Evolutionary conservation across 2,888 invertebrate species (phyloP).

Genomic region (Drosophila acutilabella): DNA sequence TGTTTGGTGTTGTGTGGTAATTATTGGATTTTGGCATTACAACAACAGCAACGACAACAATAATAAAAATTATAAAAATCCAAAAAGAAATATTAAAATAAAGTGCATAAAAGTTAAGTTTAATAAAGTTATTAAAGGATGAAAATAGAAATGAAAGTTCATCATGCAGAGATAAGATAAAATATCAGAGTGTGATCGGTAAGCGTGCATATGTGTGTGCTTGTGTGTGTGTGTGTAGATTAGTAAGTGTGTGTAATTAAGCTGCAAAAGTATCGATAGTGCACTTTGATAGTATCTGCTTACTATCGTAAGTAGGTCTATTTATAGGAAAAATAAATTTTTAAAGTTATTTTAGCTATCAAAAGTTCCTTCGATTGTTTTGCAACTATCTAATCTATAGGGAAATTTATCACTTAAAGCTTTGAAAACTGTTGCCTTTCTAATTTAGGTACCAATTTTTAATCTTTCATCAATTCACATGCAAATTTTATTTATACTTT

Average conservation of each 20-base stretch:
- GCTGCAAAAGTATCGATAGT: slow-evolving; percentile 13
- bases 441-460: slow-evolving; percentile 34
- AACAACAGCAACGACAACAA: slow-evolving; percentile 63
- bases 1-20: slow-evolving; percentile 34
- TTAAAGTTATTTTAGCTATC: neutral
- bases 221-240: slow-evolving; percentile 2
- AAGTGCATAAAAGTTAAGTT: slow-evolving; percentile 54
- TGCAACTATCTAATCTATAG: neutral
- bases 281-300: neutral
- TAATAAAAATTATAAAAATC: slow-evolving; percentile 46
- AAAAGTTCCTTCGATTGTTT: neutral
- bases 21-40: slow-evolving; percentile 52
- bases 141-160: slow-evolving; percentile 34
- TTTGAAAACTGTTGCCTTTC: slow-evolving; percentile 30
- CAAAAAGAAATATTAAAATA: slow-evolving; percentile 47
- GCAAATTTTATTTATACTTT: slow-evolving; percentile 46
- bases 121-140: slow-evolving; percentile 28
- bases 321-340: neutral
- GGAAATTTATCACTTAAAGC: neutral
- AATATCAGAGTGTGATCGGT: slow-evolving; percentile 13
- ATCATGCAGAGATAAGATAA: slow-evolving; percentile 29
- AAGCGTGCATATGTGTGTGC: slow-evolving; percentile 33
- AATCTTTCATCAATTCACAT: slow-evolving; percentile 30
- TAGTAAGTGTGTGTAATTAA: slow-evolving; percentile 1
- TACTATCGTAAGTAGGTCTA: neutral